These are phyloP conservation scores for Gnathonemus longibarbis DNA, from an alignment of 2,113 vertebrate genomes.

Conservation along the genomic window DNA sequence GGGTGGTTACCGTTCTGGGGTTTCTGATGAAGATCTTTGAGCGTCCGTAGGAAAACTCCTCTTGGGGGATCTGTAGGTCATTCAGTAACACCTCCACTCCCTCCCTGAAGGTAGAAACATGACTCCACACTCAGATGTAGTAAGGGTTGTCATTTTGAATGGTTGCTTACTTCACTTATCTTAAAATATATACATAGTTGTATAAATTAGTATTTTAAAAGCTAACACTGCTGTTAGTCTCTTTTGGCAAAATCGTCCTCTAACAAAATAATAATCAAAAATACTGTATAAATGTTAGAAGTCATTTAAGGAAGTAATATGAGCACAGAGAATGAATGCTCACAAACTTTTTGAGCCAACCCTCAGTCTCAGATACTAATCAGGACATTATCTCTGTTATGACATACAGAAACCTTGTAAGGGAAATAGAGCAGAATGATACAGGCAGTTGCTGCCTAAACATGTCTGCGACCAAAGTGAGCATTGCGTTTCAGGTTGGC, in stretches of 20 bases:
- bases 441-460: not conserved
- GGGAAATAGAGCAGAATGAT: not conserved
- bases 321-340: no score
- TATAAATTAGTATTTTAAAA: not conserved
- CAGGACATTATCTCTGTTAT: not conserved
- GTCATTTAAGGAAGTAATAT: not conserved
- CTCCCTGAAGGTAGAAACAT: conserved; percentile 58
- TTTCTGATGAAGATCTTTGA: conserved; percentile 99
- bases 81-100: conserved; percentile 87
- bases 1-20: conserved; percentile 80
- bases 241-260: not conserved
- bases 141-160: not conserved
- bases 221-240: not conserved
- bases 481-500: not conserved
- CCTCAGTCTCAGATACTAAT: not conserved
- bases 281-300: not conserved
- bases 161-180: not conserved
- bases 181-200: not conserved
- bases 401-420: not conserved
- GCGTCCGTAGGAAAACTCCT: conserved; percentile 89
- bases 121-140: not conserved
- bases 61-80: conserved; percentile 71
- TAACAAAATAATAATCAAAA: not conserved
- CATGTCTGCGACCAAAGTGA: not conserved
- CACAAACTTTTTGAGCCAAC: not conserved